Base-by-base conservation (phyloP, 1,140 invertebrate species). In the Acromyrmex echinatior region DNA sequence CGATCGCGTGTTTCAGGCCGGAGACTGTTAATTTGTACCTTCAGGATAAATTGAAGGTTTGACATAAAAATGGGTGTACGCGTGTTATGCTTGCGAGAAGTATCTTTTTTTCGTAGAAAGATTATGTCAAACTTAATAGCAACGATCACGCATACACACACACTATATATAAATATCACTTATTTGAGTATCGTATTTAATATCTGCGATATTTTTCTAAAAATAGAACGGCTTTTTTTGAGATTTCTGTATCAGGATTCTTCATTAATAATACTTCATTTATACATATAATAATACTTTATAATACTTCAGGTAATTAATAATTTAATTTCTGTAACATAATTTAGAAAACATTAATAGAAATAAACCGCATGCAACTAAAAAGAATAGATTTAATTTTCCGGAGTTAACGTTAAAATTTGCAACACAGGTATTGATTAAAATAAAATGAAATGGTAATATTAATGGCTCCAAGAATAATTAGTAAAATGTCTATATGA, bases 1-100 rank as follows among this genome's bases (percentile, higher is more conserved):
- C 56, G 66, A 77, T 88, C 66, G 39, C 39, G 66, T 76, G 73
- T 88, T 89, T 88, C 51, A 81, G 71, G 10, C 18, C 53, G 88
- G 18, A 81, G 31, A 45, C 49, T 25, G 65, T n/a, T 68, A 81
- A 81, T 81, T 81, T 56, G 28, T 65, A 80, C 28, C 28, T 66
- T 35, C 76, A 16, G 39, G 58, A 78, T 49, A 63, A 63, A 63
- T 78, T 80, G 77, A 80, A 21, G 77, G 45, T 25, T 79, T 53
- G 62, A 68, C 45, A 35, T 35, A 66, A 79, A 53, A 66, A 51
- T 18, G 12, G 18, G 18, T 16, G 25, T 49, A 31, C 18, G 60
- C 35, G n/a, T 63, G 21, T 79, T 79, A 21, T 49, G 39, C 60
- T 31, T 16, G 12, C 10, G n/a, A 12, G 18, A 68, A 68, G 39